phyloP scores from a whole-genome alignment of 2,888 invertebrate species.

The Tortrix viridana region DNA sequence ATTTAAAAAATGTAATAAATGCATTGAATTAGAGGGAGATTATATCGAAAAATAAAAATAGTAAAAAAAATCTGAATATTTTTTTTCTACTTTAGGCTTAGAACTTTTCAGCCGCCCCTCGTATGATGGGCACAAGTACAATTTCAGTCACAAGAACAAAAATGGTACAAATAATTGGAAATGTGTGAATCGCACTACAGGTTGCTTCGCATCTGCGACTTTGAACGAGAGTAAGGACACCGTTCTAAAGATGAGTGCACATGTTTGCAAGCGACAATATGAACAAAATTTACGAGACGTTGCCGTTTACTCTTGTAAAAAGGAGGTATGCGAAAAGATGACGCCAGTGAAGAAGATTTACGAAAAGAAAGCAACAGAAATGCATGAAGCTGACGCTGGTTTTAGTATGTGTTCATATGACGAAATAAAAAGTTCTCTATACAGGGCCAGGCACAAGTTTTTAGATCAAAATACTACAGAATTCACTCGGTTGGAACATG shows the following conservation, averaged over 20 bases:
- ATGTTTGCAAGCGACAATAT: background rate
- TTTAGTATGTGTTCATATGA: background rate
- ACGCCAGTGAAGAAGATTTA: constrained; percentile 7
- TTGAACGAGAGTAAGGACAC: background rate
- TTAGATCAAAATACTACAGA: background rate
- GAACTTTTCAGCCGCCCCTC: no score
- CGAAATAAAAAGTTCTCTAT: background rate
- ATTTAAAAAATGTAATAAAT: no score
- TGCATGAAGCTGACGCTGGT: background rate
- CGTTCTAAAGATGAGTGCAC: background rate
- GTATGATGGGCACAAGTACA: background rate
- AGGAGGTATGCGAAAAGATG: background rate
- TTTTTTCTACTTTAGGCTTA: no score
- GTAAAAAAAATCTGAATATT: no score
- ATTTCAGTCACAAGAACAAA: background rate
- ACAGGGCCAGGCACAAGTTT: background rate
- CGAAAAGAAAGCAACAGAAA: constrained; percentile 6
- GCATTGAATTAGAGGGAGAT: no score
- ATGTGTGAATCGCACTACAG: background rate
- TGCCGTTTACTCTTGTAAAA: no score
- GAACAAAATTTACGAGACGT: no score
- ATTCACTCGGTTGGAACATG: background rate
- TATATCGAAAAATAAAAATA: no score
- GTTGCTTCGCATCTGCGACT: background rate
- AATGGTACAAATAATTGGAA: background rate